Conservation (phyloP, 1,140 invertebrate species). For the Meteorus sp. region DNA sequence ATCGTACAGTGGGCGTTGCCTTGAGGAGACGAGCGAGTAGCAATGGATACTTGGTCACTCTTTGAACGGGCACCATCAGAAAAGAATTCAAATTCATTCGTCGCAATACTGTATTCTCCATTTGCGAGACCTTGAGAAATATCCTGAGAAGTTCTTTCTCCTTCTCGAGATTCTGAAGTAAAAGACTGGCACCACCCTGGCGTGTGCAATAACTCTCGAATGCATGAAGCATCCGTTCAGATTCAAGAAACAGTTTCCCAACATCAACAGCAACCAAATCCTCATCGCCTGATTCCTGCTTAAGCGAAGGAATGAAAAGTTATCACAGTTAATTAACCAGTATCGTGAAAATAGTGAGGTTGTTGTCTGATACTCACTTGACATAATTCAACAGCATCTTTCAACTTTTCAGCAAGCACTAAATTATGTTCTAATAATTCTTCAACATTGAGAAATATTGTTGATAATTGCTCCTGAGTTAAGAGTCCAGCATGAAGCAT, state of each 20-base stretch:
- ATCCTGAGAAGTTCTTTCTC: constrained; percentile 93
- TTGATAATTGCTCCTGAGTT: constrained; percentile 78
- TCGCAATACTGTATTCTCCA: constrained; percentile 90
- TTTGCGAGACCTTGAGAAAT: constrained; percentile 93
- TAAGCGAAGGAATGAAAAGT: not conserved
- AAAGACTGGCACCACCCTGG: constrained; percentile 84
- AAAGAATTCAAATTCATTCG: constrained; percentile 97
- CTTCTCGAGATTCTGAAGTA: constrained; percentile 89
- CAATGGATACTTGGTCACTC: constrained; percentile 91
- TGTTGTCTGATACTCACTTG: constrained; percentile 38
- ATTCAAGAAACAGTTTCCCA: constrained; percentile 87
- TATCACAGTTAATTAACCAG: not conserved
- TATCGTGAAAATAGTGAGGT: not conserved
- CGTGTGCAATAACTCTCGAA: constrained; percentile 94
- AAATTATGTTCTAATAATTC: constrained; percentile 89
- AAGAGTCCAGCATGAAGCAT: constrained; percentile 87
- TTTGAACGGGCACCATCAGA: constrained; percentile 91
- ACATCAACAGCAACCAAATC: constrained; percentile 88
- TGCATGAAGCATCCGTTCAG: constrained; percentile 89
- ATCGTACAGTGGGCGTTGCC: constrained; percentile 72
- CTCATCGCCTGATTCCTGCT: constrained; percentile 65
- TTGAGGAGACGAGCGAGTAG: constrained; percentile 86
- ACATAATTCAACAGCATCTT: constrained; percentile 85
- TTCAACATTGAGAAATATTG: constrained; percentile 92
- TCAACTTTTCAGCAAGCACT: constrained; percentile 81